A percentile compares a stretch with the other conserved stretches of the same genome.
phyloP scores from a whole-genome alignment of 2,113 vertebrate genomes.

The Apteryx mantelli region DNA sequence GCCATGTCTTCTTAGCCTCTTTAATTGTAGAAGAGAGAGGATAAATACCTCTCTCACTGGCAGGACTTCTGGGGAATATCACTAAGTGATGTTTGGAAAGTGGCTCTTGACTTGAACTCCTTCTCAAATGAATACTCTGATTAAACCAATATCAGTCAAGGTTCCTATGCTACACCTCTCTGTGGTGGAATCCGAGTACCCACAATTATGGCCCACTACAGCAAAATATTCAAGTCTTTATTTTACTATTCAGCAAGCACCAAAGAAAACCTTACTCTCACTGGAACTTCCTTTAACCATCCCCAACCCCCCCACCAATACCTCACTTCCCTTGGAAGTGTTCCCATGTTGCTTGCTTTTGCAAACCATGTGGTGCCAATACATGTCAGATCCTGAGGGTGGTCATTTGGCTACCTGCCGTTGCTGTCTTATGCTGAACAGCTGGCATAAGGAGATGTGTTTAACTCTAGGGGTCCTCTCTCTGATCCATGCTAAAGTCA shows the following conservation, averaged over 20 bases:
- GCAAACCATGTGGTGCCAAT: slow-evolving; percentile 27
- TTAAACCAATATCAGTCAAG: slow-evolving; percentile 11
- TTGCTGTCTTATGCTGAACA: slow-evolving; percentile 33
- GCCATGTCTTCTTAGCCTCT: background rate
- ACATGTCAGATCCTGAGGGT: slow-evolving; percentile 5
- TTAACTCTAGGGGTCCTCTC: slow-evolving; percentile 38
- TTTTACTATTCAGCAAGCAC: background rate
- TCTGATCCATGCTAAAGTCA: slow-evolving; percentile 48
- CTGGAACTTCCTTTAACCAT: background rate
- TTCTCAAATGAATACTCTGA: background rate
- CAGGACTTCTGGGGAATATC: background rate
- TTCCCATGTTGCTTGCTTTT: background rate
- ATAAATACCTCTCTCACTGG: background rate
- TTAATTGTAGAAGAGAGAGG: background rate
- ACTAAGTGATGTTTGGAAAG: slow-evolving; percentile 3
- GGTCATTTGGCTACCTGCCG: background rate
- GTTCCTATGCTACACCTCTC: background rate
- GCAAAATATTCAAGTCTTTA: slow-evolving; percentile 8
- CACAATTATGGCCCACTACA: background rate
- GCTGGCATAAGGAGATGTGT: slow-evolving; percentile 35
- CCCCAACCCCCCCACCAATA: rapidly evolving
- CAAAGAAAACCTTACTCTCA: background rate
- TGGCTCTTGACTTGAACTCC: background rate
- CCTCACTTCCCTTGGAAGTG: slow-evolving; percentile 10
- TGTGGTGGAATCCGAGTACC: background rate